phyloP scores from a whole-genome alignment of 1,140 invertebrate species.

The Drosophila asahinai region DNA sequence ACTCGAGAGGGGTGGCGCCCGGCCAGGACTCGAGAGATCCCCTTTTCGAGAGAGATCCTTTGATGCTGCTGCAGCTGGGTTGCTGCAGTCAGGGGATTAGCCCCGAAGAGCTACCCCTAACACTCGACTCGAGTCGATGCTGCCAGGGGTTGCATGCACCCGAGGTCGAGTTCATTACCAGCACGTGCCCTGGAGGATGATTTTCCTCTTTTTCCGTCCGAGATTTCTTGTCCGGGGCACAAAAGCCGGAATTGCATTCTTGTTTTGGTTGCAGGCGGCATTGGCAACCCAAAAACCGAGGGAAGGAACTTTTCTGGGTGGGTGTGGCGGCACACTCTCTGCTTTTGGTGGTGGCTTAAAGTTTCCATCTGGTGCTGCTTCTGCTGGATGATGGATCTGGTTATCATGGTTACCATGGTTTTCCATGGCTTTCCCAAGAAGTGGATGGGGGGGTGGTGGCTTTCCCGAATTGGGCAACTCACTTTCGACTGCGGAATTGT shows the following conservation, averaged over 20 bases:
- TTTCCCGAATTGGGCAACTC: conserved; percentile 28
- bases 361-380: conserved; percentile 18
- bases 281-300: conserved; percentile 8
- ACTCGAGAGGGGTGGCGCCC: conserved; percentile 38
- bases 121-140: conserved; percentile 5
- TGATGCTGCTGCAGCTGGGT: conserved; percentile 72
- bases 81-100: conserved; percentile 69
- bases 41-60: conserved; percentile 53
- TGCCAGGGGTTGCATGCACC: conserved; percentile 55
- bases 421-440: background rate
- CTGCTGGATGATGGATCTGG: conserved; percentile 41
- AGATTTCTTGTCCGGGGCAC: conserved; percentile 63
- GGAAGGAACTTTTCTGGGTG: conserved; percentile 16
- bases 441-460: conserved; percentile 4
- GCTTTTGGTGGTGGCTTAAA: conserved; percentile 58
- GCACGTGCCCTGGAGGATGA: conserved; percentile 68
- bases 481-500: conserved; percentile 23
- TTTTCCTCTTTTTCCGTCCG: conserved; percentile 55
- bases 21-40: background rate
- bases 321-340: conserved; percentile 22
- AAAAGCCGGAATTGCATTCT: conserved; percentile 69
- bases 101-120: conserved; percentile 50
- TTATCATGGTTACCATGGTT: conserved; percentile 26
- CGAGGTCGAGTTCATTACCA: conserved; percentile 71
- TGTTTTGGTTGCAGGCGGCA: conserved; percentile 63